Conservation (phyloP, 2,888 invertebrate genomes). For the Cistogaster globosa region DNA sequence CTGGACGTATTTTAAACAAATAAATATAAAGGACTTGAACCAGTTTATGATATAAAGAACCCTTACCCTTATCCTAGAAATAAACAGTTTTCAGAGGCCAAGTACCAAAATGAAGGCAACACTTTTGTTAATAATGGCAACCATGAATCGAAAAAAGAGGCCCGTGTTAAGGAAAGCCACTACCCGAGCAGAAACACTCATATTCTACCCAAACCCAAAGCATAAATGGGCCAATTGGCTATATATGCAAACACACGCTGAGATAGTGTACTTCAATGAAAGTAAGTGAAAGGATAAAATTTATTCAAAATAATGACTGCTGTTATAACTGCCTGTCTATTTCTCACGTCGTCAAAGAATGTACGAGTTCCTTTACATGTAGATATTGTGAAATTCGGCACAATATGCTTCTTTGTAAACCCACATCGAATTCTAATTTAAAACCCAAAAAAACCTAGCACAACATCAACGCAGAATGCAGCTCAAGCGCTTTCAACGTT, state of each 20-base stretch:
- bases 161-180: no score
- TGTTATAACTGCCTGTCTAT: constrained; percentile 2
- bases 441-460: not conserved
- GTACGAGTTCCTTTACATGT: not conserved
- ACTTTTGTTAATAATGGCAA: no score
- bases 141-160: no score
- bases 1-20: not conserved
- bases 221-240: no score
- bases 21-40: not conserved
- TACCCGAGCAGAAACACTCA: no score
- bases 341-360: not conserved
- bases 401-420: not conserved
- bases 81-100: not conserved
- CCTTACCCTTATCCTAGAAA: not conserved
- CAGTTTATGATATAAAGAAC: not conserved
- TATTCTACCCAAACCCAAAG: no score
- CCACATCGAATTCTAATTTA: not conserved
- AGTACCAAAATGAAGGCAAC: no score
- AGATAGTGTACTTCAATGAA: no score
- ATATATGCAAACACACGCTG: no score
- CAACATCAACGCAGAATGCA: no score
- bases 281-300: not conserved
- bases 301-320: no score
- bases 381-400: not conserved
- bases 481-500: no score